These are phyloP conservation scores for Hoplostethus atlanticus DNA, from an alignment of 2,797 vertebrate species.

Conservation along the genomic window DNA sequence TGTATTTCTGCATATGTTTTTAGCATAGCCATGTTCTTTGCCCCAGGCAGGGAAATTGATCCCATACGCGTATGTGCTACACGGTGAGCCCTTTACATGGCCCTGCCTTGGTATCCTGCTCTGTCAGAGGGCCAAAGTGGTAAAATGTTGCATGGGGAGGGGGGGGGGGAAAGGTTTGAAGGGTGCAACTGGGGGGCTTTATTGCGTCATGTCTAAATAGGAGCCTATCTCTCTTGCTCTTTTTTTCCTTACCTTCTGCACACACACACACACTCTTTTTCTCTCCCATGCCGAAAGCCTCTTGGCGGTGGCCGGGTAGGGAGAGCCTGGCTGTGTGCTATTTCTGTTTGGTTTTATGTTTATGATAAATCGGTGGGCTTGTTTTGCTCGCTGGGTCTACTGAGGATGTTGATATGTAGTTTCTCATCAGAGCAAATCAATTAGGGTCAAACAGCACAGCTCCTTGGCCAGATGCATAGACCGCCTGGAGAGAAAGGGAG, in stretches of 20 bases:
- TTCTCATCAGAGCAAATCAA: constrained; percentile 36
- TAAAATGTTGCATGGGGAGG: constrained; percentile 38
- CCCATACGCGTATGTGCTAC: constrained; percentile 54
- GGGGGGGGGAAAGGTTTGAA: not conserved
- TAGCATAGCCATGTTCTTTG: constrained; percentile 29
- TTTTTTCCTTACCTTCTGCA: constrained; percentile 46
- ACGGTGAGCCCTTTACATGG: constrained; percentile 15
- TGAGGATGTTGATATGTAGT: constrained; percentile 47
- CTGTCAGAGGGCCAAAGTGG: constrained; percentile 50
- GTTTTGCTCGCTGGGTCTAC: constrained; percentile 33
- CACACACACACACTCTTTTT: constrained; percentile 4
- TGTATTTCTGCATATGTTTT: constrained; percentile 52
- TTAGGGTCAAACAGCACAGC: constrained; percentile 10
- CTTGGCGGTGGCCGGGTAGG: constrained; percentile 21
- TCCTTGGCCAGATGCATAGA: constrained; percentile 25
- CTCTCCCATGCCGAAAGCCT: constrained; percentile 25
- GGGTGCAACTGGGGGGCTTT: constrained; percentile 26
- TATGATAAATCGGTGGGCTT: constrained; percentile 60
- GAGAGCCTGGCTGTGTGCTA: constrained; percentile 47
- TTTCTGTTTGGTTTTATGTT: constrained; percentile 71
- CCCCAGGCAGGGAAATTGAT: constrained; percentile 54
- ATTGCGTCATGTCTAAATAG: constrained; percentile 66
- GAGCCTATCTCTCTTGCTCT: constrained; percentile 59
- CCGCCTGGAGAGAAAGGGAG: not conserved
- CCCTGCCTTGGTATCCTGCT: constrained; percentile 46